A percentile compares a stretch with the other conserved stretches of the same genome.
These are phyloP conservation scores for Todus mexicanus DNA, from an alignment of 2,797 vertebrate species.

Conservation along the genomic window DNA sequence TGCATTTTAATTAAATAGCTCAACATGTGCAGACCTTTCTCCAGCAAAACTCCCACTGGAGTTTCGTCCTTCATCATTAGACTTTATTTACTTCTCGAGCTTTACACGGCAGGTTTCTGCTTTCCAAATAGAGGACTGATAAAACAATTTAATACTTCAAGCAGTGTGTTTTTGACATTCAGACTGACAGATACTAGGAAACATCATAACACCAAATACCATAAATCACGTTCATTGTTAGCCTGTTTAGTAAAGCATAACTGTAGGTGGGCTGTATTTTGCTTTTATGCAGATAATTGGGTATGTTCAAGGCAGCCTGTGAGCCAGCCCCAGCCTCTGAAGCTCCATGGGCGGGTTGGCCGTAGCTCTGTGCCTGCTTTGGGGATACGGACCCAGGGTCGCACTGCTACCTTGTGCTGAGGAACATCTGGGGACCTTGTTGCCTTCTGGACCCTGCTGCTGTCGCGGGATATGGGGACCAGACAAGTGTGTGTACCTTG, in stretches of 20 bases:
- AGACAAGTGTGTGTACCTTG: fast-evolving
- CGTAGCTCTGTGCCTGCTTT: neutral
- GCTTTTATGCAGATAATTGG: neutral
- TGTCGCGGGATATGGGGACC: fast-evolving
- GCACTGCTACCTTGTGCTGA: neutral
- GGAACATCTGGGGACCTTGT: neutral
- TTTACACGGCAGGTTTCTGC: neutral
- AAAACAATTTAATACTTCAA: neutral
- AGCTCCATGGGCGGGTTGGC: neutral
- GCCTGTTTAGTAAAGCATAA: neutral
- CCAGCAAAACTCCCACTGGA: neutral
- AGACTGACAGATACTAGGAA: neutral
- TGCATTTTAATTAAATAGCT: conserved; percentile 24
- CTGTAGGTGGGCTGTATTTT: neutral
- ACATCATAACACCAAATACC: neutral
- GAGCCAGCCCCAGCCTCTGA: neutral
- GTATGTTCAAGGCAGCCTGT: neutral
- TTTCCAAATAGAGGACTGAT: neutral
- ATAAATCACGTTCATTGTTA: neutral
- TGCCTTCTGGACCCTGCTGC: neutral
- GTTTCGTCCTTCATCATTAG: neutral
- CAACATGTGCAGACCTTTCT: neutral
- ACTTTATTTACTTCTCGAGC: neutral
- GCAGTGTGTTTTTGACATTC: neutral
- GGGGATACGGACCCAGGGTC: neutral